These are phyloP conservation scores for Prionailurus bengalensis DNA, from an alignment of 2,113 vertebrate genomes.

Conservation along the genomic window DNA sequence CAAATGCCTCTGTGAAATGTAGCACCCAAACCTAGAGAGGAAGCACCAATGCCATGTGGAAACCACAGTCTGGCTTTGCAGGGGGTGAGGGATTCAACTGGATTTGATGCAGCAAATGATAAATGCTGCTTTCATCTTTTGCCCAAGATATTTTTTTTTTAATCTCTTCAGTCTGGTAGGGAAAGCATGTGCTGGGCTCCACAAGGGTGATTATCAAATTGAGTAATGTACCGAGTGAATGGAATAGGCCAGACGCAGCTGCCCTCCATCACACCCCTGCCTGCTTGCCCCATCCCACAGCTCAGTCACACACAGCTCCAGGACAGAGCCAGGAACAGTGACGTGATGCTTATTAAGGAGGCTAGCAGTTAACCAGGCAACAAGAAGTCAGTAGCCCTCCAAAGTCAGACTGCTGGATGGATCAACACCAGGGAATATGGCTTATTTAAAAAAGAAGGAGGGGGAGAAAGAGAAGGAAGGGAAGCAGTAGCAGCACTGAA, in stretches of 20 bases:
- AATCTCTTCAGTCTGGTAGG: not conserved
- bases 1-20: not conserved
- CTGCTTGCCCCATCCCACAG: rapidly evolving
- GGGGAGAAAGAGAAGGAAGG: not conserved
- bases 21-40: not conserved
- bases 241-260: not conserved
- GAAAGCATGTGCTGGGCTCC: not conserved
- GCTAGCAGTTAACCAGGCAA: not conserved
- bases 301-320: not conserved
- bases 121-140: not conserved
- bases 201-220: not conserved
- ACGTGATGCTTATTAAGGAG: not conserved
- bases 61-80: not conserved
- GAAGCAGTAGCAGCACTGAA: not conserved
- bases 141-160: not conserved
- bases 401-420: not conserved
- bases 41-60: not conserved
- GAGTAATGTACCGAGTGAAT: not conserved
- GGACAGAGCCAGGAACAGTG: not conserved
- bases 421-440: not conserved
- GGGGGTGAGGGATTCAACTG: not conserved
- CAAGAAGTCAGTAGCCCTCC: not conserved
- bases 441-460: not conserved
- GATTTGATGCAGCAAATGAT: not conserved
- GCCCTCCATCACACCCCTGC: too few species aligned